Conservation (phyloP, 2,888 invertebrate genomes). For the Reticulitermes lucifugus region DNA sequence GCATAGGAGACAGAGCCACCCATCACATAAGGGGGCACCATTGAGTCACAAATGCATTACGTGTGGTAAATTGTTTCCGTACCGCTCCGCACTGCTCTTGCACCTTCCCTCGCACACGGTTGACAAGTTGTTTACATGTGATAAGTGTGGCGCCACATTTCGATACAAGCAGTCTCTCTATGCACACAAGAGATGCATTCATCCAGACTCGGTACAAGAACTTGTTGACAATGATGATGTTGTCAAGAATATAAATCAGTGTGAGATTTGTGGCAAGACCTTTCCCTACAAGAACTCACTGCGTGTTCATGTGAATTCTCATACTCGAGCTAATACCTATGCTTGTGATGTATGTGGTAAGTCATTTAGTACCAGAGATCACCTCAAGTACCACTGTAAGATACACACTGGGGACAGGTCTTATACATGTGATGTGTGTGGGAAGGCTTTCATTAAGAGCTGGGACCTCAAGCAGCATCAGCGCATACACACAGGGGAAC, state of each 20-base stretch:
- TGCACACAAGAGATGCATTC: slow-evolving; percentile 59
- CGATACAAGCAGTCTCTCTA: slow-evolving; percentile 61
- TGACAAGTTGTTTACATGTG: slow-evolving; percentile 58
- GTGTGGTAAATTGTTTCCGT: slow-evolving; percentile 58
- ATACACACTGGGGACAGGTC: slow-evolving; percentile 57
- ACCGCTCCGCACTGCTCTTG: slow-evolving; percentile 62
- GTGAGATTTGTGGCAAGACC: slow-evolving; percentile 57
- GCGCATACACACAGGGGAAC: slow-evolving; percentile 66
- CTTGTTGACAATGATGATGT: background rate
- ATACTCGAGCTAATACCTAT: slow-evolving; percentile 43
- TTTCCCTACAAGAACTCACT: slow-evolving; percentile 46
- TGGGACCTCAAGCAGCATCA: slow-evolving; percentile 64
- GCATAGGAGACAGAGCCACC: slow-evolving; percentile 27
- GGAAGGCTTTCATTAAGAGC: slow-evolving; percentile 60
- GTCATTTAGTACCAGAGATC: slow-evolving; percentile 54
- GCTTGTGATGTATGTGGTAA: slow-evolving; percentile 52
- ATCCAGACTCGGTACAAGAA: slow-evolving; percentile 55
- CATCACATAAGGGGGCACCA: background rate
- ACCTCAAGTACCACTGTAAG: slow-evolving; percentile 56
- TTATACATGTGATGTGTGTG: slow-evolving; percentile 55
- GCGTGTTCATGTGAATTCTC: slow-evolving; percentile 42
- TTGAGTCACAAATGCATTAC: background rate
- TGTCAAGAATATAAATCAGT: slow-evolving; percentile 58
- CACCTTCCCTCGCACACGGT: slow-evolving; percentile 67
- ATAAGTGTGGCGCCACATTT: slow-evolving; percentile 61